Evolutionary conservation across 2,797 vertebrate genomes (phyloP).

Genomic region (Botia almorhae): DNA sequence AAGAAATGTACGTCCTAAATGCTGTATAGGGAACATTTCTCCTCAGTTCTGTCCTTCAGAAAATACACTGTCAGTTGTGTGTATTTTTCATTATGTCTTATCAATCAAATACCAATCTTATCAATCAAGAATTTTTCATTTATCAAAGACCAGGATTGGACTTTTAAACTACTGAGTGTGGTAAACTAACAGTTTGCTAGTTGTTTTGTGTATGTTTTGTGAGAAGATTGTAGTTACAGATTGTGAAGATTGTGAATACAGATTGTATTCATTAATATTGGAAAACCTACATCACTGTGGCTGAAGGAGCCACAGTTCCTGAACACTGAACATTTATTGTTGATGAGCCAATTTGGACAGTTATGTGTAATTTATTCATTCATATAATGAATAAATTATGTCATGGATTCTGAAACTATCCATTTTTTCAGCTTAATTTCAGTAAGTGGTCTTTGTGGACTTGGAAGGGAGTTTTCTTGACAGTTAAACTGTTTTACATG

Average conservation of each 20-base stretch:
- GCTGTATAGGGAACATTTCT: slow-evolving; percentile 11
- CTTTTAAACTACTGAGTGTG: too few relatives aligned
- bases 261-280: not conserved
- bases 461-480: not conserved
- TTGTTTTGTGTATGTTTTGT: not conserved
- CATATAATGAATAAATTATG: not conserved
- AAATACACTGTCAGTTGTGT: not conserved
- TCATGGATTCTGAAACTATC: not conserved
- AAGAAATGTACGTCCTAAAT: not conserved
- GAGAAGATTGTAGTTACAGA: too few relatives aligned
- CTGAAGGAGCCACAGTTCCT: not conserved
- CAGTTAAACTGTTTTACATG: too few relatives aligned
- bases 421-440: not conserved
- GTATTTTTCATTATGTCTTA: slow-evolving; percentile 8
- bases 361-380: not conserved
- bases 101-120: slow-evolving; percentile 11
- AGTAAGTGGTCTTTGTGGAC: not conserved
- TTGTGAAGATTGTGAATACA: too few relatives aligned
- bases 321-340: not conserved
- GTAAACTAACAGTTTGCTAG: not conserved
- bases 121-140: not conserved
- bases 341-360: not conserved
- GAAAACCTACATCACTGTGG: not conserved
- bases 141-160: too few relatives aligned
- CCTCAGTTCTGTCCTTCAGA: slow-evolving; percentile 8